phyloP scores from a whole-genome alignment of 2,797 vertebrate genomes.

The Eurystomus glaucurus region DNA sequence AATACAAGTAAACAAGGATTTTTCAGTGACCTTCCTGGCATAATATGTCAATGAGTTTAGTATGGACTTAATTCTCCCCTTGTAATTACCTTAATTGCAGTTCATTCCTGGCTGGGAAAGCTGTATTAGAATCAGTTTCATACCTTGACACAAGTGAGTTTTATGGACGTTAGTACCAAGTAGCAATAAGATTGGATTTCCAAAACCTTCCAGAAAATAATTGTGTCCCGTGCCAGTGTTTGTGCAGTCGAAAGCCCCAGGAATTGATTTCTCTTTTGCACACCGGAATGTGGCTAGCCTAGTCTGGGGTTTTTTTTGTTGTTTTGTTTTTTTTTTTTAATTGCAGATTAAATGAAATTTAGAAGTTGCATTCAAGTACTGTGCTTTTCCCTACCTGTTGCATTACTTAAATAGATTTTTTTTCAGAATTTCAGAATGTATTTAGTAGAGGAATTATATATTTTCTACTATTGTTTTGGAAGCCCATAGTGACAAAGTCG shows the following conservation, averaged over 20 bases:
- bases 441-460: neutral
- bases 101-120: constrained; percentile 23
- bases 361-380: constrained; percentile 54
- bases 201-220: neutral
- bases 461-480: constrained; percentile 55
- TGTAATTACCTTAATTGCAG: constrained; percentile 30
- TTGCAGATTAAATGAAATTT: constrained; percentile 40
- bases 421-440: constrained; percentile 33
- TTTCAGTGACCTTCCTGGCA: neutral
- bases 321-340: neutral
- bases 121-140: neutral
- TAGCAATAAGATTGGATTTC: constrained; percentile 13
- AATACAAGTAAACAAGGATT: neutral
- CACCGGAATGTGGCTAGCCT: neutral
- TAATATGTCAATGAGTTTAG: neutral
- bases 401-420: neutral
- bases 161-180: constrained; percentile 4
- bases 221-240: neutral
- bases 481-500: neutral
- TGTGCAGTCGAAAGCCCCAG: constrained; percentile 6
- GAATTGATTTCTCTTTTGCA: neutral
- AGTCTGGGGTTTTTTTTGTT: too few species aligned
- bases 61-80: constrained; percentile 34
- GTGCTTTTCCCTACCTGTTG: neutral
- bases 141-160: constrained; percentile 47